Evolutionary conservation across 2,888 invertebrate genomes (phyloP), one percentile per base, ranked within the genome.

Genomic region (Acleris literana): DNA sequence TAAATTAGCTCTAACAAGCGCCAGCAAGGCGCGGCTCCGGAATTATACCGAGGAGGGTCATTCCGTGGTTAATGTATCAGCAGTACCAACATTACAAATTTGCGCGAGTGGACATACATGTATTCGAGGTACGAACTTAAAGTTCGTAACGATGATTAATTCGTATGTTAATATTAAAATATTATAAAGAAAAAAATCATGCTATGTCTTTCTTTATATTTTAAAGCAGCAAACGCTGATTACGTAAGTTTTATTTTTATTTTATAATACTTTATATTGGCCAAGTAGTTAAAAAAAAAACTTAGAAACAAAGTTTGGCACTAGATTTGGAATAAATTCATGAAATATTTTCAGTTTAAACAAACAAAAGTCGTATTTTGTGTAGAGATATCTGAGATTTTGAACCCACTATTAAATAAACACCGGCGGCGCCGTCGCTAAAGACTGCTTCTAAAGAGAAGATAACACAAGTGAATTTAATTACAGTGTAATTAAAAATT

Each of bases 401-500:
- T 54, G n/a, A 33, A 62, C 16, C 48, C n/a, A 33, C 3, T 7
- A 22, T 60, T 52, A 60, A 52, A 52, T 16, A 55, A 20, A 46
- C 18, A 11, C 7, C 39, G 17, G 22, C 11, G 55, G 17, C 33
- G 11, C 39, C 33, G 6, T 39, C 64, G 68, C 68, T 64, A 66
- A 69, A 68, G 63, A 60, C 44, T 46, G 55, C 44, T 54, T 33
- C 33, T 63, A 17, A 62, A 51, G 55, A 33, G 46, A 61, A 56
- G 53, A 64, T 66, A 63, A 63, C 65, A 46, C 62, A 54, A 55
- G 59, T 65, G 49, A 68, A 69, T 69, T 63, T 59, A 69, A 65
- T 65, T 69, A 65, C 65, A 63, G 46, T 52, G 20, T 46, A 61
- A 70, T 70, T 69, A 69, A 70, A 70, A 68, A 67, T 70, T 63